Conservation (phyloP, 2,888 invertebrate species). For the Nebria salina region DNA sequence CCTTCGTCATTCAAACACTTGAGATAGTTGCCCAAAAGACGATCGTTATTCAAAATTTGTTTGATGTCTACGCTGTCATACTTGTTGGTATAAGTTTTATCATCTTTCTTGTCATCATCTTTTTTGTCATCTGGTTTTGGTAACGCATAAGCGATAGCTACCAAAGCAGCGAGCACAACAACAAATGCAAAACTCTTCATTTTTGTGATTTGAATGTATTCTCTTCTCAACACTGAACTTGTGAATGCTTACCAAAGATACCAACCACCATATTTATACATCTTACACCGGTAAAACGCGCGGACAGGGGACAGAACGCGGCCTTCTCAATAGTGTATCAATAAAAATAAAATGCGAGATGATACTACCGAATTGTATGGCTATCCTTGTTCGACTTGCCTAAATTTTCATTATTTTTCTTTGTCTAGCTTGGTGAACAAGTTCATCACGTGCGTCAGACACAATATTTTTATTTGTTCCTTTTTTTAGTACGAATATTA, state of each 20-base stretch:
- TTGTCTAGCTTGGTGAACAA: not conserved
- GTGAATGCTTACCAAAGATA: constrained; percentile 11
- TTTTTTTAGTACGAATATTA: not conserved
- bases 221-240: constrained; percentile 9
- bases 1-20: constrained; percentile 73
- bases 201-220: constrained; percentile 3
- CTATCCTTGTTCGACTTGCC: not conserved
- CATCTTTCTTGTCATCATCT: constrained; percentile 78
- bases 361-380: not conserved
- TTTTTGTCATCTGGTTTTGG: constrained; percentile 47
- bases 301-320: not conserved
- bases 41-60: constrained; percentile 71
- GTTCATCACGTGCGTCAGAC: not conserved
- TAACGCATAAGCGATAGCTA: constrained; percentile 2
- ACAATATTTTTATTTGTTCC: not conserved
- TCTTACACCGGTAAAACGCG: not conserved
- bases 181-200: constrained; percentile 34
- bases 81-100: constrained; percentile 76
- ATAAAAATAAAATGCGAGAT: not conserved
- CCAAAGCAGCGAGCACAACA: constrained; percentile 20
- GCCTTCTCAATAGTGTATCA: constrained; percentile 6
- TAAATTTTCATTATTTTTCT: not conserved
- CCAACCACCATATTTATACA: constrained; percentile 36
- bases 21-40: constrained; percentile 72
- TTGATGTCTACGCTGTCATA: constrained; percentile 77